Evolutionary conservation across 2,113 vertebrate species (phyloP).

Genomic region (Saguinus midas): DNA sequence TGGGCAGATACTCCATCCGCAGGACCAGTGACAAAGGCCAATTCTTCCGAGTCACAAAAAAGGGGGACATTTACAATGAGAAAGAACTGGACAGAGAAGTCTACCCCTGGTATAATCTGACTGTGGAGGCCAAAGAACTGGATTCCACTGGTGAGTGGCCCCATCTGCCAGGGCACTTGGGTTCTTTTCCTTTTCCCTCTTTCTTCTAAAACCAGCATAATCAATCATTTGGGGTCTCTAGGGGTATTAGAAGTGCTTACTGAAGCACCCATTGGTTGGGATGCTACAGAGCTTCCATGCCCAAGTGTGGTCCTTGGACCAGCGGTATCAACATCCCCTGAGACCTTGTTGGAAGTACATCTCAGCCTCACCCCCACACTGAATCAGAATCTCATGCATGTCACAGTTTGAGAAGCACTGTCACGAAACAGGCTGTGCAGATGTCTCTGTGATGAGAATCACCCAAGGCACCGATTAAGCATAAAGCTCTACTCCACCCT

Average conservation of each 20-base stretch:
- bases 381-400: background rate
- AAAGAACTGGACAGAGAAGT: conserved; percentile 91
- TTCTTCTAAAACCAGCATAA: background rate
- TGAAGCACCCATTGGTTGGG: background rate
- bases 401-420: background rate
- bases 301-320: background rate
- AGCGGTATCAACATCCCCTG: background rate
- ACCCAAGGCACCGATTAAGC: background rate
- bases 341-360: background rate
- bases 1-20: conserved; percentile 88
- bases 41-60: conserved; percentile 83
- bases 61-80: conserved; percentile 86
- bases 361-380: background rate
- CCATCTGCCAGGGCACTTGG: background rate
- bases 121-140: conserved; percentile 91
- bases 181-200: background rate
- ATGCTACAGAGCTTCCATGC: background rate
- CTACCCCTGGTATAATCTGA: conserved; percentile 86
- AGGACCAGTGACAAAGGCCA: conserved; percentile 81
- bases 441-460: background rate
- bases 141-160: conserved; percentile 78
- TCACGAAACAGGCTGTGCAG: background rate
- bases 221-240: background rate
- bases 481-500: background rate
- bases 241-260: background rate